Conservation (phyloP, 2,113 vertebrate species). For the Dendrocopos noguchii region DNA sequence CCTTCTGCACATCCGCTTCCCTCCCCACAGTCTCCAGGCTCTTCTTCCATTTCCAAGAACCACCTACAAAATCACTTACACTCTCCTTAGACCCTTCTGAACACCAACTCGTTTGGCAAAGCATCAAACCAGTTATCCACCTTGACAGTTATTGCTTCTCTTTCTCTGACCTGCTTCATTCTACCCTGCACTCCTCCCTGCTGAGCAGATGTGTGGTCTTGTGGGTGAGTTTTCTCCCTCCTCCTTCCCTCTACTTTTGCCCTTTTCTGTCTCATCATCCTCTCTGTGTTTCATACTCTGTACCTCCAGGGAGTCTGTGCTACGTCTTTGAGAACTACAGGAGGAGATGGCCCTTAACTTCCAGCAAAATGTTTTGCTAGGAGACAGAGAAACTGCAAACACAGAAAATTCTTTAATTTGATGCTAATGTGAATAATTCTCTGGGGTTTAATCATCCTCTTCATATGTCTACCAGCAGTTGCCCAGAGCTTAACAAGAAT, state of each 20-base stretch:
- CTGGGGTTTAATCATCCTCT: neutral
- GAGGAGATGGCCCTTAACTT: neutral
- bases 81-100: neutral
- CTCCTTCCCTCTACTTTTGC: neutral
- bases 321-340: neutral
- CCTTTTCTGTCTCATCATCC: neutral
- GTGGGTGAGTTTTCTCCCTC: neutral
- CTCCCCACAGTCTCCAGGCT: neutral
- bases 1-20: neutral
- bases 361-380: neutral
- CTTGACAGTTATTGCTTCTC: neutral
- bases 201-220: neutral
- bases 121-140: neutral
- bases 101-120: neutral
- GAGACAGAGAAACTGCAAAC: neutral
- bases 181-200: neutral
- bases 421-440: neutral
- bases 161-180: neutral
- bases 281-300: neutral
- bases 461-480: neutral
- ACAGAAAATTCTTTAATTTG: neutral
- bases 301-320: neutral
- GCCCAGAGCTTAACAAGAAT: neutral
- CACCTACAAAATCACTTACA: slow-evolving; percentile 11
- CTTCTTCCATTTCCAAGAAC: neutral